A percentile compares a stretch with the other conserved stretches of the same genome.
phyloP scores from a whole-genome alignment of 2,797 vertebrate species.

The Nyctibius grandis region DNA sequence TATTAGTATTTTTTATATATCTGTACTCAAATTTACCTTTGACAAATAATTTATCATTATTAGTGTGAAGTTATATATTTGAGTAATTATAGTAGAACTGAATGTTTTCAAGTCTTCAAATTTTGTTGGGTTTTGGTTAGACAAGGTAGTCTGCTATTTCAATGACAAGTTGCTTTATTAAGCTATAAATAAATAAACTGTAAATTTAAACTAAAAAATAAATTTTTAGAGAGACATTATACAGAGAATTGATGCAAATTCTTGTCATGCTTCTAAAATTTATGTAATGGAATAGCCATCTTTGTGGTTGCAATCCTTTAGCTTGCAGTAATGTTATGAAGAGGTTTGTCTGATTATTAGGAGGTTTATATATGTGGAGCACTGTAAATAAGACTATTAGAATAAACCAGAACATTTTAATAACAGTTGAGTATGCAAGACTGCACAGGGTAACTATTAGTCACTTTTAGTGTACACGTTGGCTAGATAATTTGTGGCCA shows the following conservation, averaged over 20 bases:
- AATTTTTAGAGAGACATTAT: neutral
- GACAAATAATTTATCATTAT: neutral
- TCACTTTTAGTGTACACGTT: neutral
- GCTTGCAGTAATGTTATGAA: neutral
- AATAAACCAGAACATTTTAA: neutral
- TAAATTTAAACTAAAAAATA: neutral
- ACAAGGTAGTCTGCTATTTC: neutral
- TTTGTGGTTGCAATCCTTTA: neutral
- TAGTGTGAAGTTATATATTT: neutral
- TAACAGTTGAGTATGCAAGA: neutral
- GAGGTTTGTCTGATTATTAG: neutral
- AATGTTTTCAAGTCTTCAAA: neutral
- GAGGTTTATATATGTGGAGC: neutral
- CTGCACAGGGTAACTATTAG: neutral
- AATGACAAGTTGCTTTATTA: neutral
- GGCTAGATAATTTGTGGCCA: neutral
- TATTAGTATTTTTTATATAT: neutral
- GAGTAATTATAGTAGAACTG: neutral
- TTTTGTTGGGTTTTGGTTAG: neutral
- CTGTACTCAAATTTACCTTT: neutral
- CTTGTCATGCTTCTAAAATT: neutral
- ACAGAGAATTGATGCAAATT: neutral
- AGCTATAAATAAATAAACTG: neutral
- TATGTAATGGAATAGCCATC: neutral
- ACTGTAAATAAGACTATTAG: constrained; percentile 1